Evolutionary conservation across 2,797 vertebrate genomes (phyloP).

Genomic region (Mallotus villosus): DNA sequence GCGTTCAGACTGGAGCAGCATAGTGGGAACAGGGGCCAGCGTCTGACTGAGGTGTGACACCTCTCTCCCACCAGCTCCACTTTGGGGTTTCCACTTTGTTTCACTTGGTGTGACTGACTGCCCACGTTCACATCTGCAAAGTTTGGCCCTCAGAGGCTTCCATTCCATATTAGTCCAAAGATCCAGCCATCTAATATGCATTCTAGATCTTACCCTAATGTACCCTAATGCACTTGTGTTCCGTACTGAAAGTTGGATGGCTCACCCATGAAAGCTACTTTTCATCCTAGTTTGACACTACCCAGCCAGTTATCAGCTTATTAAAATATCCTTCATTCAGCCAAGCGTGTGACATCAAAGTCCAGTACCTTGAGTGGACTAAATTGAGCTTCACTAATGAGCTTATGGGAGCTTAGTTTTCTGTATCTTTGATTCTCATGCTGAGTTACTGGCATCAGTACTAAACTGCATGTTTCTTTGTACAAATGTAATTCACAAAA

Average conservation of each 20-base stretch:
- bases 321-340: conserved; percentile 19
- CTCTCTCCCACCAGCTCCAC: neutral
- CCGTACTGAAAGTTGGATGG: no score
- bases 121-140: conserved; percentile 62
- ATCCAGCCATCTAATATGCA: no score
- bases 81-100: no score
- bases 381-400: conserved; percentile 7
- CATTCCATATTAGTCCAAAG: no score
- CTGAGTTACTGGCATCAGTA: neutral
- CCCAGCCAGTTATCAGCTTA: conserved; percentile 5
- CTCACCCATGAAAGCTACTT: neutral
- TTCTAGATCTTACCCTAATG: no score
- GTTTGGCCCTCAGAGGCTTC: conserved; percentile 43
- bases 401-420: neutral
- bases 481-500: neutral
- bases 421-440: neutral
- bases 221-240: no score
- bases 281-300: neutral
- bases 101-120: conserved; percentile 33
- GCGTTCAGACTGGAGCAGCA: neutral
- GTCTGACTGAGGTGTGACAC: no score
- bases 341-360: conserved; percentile 7
- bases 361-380: neutral
- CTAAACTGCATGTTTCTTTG: neutral
- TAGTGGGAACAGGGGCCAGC: neutral